Base-by-base conservation (phyloP, 2,113 vertebrate species). In the Ranitomeya imitator region DNA sequence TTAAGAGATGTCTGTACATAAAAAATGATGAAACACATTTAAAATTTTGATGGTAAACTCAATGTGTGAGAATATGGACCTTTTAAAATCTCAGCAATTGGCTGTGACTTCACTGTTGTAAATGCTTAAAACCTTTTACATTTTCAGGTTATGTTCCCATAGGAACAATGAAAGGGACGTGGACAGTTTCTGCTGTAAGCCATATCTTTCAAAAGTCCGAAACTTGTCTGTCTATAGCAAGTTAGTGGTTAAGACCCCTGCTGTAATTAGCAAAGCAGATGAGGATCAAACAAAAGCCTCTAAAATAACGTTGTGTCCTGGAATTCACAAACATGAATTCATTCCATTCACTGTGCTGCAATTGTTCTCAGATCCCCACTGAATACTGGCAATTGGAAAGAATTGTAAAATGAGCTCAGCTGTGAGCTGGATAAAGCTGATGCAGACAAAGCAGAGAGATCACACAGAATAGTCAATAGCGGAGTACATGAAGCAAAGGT, bases 281-380 rank as follows among this genome's bases (percentile, higher is more conserved):
- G 76, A 79, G 85, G 37, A 16, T 60, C 52, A 69, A 55, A 86
- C 76, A 86, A 86, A 79, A 21, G 85, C 21, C 16, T 71, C 76
- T 79, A 79, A 86, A 87, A 71, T 80, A 80, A 80, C 52, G 19
- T 79, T 86, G 76, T 87, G 78, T 81, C 63, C 86, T 71, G 63
- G 86, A 87, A 87, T 80, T 87, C 51, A 19, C 61, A 57, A 69
- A 59, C 76, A 71, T 87, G n/a, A 80, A 80, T 80, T 52, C 23
- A 67, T 87, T 26, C 86, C 54, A 87, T 80, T 87, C 78, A 87
- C 9, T 13, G 45, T 11, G 51, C 61, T 21, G 51, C 6, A 19
- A 87, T 87, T 87, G 86, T 87, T 81, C 77, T 55, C 19, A 10
- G 65, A 71, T 26, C 23, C 16, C 77, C 74, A 59, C 18, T 14